Conservation (phyloP, 1,140 invertebrate species). For the Battus philenor region DNA sequence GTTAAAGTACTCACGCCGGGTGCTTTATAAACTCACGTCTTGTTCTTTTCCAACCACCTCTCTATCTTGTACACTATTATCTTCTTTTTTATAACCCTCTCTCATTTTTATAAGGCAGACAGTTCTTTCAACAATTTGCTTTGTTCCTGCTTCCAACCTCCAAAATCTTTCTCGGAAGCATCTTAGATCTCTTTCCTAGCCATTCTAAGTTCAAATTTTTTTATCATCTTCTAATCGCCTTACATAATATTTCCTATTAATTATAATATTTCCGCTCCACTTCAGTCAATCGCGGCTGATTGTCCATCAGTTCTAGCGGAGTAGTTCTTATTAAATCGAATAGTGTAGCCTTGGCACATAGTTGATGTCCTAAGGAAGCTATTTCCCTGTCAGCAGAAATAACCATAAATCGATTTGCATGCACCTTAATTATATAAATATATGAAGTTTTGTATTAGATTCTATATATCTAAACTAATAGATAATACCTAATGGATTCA, state of each 20-base stretch:
- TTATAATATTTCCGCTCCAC: constrained; percentile 94
- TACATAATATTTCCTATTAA: constrained; percentile 87
- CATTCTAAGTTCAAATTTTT: constrained; percentile 82
- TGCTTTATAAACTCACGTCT: constrained; percentile 94
- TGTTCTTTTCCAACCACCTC: constrained; percentile 85
- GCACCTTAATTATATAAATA: constrained; percentile 78
- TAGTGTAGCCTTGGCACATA: constrained; percentile 84
- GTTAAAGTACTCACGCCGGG: constrained; percentile 88
- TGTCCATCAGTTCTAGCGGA: constrained; percentile 92
- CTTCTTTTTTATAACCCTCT: constrained; percentile 83
- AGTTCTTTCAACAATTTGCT: constrained; percentile 84
- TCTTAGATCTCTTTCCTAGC: too few species aligned
- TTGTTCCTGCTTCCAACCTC: constrained; percentile 89
- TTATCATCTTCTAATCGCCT: constrained; percentile 84
- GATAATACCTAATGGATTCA: too few species aligned
- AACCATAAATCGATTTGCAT: constrained; percentile 91
- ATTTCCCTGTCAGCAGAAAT: constrained; percentile 81
- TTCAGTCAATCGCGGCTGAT: constrained; percentile 90
- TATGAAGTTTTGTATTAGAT: too few species aligned
- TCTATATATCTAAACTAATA: too few species aligned
- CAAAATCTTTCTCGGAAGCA: constrained; percentile 90
- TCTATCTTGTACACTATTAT: constrained; percentile 86
- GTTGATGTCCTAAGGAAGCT: constrained; percentile 78
- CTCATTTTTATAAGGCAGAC: constrained; percentile 85
- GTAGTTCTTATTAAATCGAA: constrained; percentile 96